phyloP scores from a whole-genome alignment of 1,140 invertebrate genomes.

The Drosophila bocqueti region DNA sequence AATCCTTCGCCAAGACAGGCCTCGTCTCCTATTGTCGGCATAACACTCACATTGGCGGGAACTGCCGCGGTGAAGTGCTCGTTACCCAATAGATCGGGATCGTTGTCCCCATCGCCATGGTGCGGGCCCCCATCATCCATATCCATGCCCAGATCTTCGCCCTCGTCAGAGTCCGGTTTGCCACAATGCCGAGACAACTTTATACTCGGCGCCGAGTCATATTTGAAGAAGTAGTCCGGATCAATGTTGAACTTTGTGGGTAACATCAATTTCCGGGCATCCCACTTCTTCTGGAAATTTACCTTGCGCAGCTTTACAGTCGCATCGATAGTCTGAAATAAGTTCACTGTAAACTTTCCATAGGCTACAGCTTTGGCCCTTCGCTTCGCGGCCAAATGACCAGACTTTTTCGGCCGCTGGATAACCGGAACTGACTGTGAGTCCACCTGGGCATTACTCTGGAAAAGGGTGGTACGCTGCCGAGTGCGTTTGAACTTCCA shows the following conservation, averaged over 20 bases:
- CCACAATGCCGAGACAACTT: slow-evolving; percentile 47
- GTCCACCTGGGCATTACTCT: slow-evolving; percentile 25
- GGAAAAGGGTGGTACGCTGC: slow-evolving; percentile 43
- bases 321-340: slow-evolving; percentile 61
- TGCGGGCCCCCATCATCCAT: slow-evolving; percentile 26
- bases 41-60: slow-evolving; percentile 24
- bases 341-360: slow-evolving; percentile 53
- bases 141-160: slow-evolving; percentile 30
- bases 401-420: slow-evolving; percentile 15
- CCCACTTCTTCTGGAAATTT: slow-evolving; percentile 83
- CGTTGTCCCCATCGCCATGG: slow-evolving; percentile 49
- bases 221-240: slow-evolving; percentile 59
- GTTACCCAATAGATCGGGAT: slow-evolving; percentile 65
- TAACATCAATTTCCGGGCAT: slow-evolving; percentile 74
- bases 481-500: slow-evolving; percentile 81
- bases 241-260: slow-evolving; percentile 73
- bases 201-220: slow-evolving; percentile 66
- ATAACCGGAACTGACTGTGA: background rate
- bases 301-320: slow-evolving; percentile 68
- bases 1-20: slow-evolving; percentile 48
- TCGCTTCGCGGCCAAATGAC: slow-evolving; percentile 22
- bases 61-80: slow-evolving; percentile 57
- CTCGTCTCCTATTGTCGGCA: slow-evolving; percentile 2
- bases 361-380: slow-evolving; percentile 58
- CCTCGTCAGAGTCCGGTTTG: slow-evolving; percentile 45